A percentile compares a stretch with the other conserved stretches of the same genome.
Evolutionary conservation across 1,140 invertebrate species (phyloP).

Genomic region (Eupristina koningsbergeri): DNA sequence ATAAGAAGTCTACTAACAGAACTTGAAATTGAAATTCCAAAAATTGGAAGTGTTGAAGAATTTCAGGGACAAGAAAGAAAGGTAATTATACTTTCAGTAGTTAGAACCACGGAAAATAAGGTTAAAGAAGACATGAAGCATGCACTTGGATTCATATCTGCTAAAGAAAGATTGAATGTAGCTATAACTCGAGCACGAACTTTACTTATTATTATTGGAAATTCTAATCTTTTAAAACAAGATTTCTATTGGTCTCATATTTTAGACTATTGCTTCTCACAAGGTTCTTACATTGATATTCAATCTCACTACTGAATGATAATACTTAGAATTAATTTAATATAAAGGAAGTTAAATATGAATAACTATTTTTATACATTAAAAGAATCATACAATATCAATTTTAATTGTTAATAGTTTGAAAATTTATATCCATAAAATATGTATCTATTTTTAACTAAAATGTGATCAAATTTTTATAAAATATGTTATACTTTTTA

Average conservation of each 20-base stretch:
- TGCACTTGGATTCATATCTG: constrained; percentile 83
- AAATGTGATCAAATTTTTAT: no score
- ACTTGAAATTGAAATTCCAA: constrained; percentile 80
- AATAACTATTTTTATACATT: not conserved
- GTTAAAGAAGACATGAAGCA: constrained; percentile 75
- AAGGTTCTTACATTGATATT: constrained; percentile 18
- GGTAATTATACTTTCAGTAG: constrained; percentile 90
- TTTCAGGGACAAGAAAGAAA: constrained; percentile 95
- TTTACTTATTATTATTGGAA: constrained; percentile 86
- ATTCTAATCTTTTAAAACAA: constrained; percentile 81
- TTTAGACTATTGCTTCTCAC: constrained; percentile 75
- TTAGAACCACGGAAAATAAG: constrained; percentile 77
- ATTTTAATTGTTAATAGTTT: no score
- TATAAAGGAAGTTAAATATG: not conserved
- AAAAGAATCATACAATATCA: not conserved
- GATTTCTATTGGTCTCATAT: constrained; percentile 83
- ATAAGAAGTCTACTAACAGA: constrained; percentile 80
- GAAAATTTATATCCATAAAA: no score
- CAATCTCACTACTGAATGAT: not conserved
- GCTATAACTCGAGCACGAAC: constrained; percentile 87
- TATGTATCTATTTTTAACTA: no score
- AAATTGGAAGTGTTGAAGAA: constrained; percentile 95
- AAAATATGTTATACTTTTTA: no score
- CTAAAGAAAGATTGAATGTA: constrained; percentile 88
- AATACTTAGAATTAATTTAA: not conserved